A percentile compares a stretch with the other conserved stretches of the same genome.
phyloP scores from a whole-genome alignment of 2,113 vertebrate genomes.

The Fulmarus glacialis region DNA sequence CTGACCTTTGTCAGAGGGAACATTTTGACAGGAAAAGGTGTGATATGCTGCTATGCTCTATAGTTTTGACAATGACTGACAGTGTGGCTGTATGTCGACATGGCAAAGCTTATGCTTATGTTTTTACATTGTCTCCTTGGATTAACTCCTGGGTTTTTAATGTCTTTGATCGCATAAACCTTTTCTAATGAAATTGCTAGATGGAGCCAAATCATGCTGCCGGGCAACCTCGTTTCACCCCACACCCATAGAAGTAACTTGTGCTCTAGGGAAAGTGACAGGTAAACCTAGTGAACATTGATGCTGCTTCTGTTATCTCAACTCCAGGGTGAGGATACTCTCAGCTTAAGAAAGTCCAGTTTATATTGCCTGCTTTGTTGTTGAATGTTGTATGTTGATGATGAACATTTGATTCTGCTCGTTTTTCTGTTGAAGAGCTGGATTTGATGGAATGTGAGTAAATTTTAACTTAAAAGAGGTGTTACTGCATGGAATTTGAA shows the following conservation, averaged over 20 bases:
- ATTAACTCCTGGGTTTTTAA: conserved; percentile 55
- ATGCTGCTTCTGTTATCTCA: not conserved
- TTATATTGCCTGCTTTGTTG: not conserved
- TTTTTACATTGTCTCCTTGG: conserved; percentile 50
- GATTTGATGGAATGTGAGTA: not conserved
- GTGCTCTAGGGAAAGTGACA: not conserved
- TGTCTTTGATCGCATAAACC: not conserved
- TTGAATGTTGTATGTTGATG: not conserved
- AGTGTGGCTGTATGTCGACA: not conserved
- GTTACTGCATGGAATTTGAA: not conserved
- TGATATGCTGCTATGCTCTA: not conserved
- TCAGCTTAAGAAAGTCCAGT: not conserved
- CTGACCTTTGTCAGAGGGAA: conserved; percentile 72
- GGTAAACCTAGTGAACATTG: not conserved
- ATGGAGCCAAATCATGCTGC: not conserved
- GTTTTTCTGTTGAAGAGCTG: not conserved
- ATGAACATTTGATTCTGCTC: not conserved
- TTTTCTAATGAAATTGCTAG: conserved; percentile 36
- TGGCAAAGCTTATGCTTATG: not conserved
- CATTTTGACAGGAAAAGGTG: conserved; percentile 62
- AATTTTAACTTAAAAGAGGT: not conserved
- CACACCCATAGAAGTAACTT: not conserved
- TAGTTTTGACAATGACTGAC: conserved; percentile 71
- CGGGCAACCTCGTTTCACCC: not conserved
- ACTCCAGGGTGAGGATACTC: not conserved